Evolutionary conservation across 2,888 invertebrate species (phyloP).

Genomic region (Ischnura elegans): DNA sequence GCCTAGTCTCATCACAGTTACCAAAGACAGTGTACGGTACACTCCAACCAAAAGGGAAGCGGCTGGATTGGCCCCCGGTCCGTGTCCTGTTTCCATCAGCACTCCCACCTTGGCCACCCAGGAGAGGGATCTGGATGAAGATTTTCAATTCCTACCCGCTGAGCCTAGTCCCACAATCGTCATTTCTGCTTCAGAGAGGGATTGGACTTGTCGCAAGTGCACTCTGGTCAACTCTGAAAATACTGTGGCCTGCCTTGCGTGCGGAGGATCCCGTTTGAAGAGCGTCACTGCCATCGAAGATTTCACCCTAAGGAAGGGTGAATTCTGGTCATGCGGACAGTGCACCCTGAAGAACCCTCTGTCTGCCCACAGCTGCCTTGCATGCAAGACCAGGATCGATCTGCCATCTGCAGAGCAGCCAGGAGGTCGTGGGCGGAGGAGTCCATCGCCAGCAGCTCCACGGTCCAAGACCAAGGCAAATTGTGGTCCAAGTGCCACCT

Average conservation of each 20-base stretch:
- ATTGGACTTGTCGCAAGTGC: constrained; percentile 94
- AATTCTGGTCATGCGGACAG: constrained; percentile 89
- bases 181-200: constrained; percentile 73
- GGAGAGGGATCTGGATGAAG: constrained; percentile 86
- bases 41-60: constrained; percentile 76
- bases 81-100: background rate
- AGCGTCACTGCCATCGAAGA: constrained; percentile 83
- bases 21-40: constrained; percentile 77
- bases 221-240: constrained; percentile 89
- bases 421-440: constrained; percentile 77
- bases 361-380: constrained; percentile 84
- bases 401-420: constrained; percentile 75
- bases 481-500: constrained; percentile 39
- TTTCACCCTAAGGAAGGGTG: constrained; percentile 85
- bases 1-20: constrained; percentile 86
- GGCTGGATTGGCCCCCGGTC: constrained; percentile 69
- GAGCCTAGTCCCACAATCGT: constrained; percentile 50
- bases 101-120: constrained; percentile 84
- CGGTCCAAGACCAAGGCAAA: constrained; percentile 47
- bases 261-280: constrained; percentile 90
- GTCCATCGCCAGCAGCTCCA: constrained; percentile 73
- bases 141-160: constrained; percentile 81
- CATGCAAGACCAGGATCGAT: constrained; percentile 83
- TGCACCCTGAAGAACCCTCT: constrained; percentile 91
- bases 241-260: constrained; percentile 89